Evolutionary conservation across 2,797 vertebrate genomes (phyloP).

Genomic region (Passerculus sandwichensis): DNA sequence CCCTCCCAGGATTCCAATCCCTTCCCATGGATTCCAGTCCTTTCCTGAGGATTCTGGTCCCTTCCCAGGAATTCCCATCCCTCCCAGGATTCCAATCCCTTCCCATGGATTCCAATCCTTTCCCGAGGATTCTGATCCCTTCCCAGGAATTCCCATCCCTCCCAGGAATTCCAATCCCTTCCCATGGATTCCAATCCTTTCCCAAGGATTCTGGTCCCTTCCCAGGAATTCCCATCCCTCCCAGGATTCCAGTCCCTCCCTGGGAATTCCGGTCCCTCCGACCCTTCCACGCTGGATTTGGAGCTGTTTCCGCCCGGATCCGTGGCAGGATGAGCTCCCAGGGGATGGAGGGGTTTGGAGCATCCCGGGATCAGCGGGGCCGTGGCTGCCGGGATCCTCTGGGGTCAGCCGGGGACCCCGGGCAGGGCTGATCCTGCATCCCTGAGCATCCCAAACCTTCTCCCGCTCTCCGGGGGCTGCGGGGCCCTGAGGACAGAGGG

Average conservation of each 20-base stretch:
- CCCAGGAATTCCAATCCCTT: background rate
- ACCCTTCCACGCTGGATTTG: rapidly evolving
- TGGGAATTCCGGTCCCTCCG: rapidly evolving
- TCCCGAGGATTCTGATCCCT: too few species aligned
- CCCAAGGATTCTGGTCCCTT: too few species aligned
- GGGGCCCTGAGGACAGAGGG: rapidly evolving
- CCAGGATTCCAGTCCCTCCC: background rate
- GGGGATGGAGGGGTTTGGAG: background rate
- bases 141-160: too few species aligned
- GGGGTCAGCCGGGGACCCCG: background rate
- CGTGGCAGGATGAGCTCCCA: rapidly evolving
- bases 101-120: too few species aligned
- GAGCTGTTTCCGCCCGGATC: rapidly evolving
- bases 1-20: background rate
- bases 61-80: too few species aligned
- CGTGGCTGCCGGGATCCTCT: background rate
- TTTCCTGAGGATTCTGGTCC: too few species aligned
- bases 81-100: too few species aligned
- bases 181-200: too few species aligned
- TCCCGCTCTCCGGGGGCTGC: rapidly evolving
- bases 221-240: background rate
- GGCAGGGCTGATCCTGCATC: background rate
- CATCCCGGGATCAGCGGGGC: background rate
- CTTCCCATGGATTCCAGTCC: too few species aligned
- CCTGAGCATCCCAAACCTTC: background rate